Conservation (phyloP, 2,797 vertebrate species). For the Morus bassanus region DNA sequence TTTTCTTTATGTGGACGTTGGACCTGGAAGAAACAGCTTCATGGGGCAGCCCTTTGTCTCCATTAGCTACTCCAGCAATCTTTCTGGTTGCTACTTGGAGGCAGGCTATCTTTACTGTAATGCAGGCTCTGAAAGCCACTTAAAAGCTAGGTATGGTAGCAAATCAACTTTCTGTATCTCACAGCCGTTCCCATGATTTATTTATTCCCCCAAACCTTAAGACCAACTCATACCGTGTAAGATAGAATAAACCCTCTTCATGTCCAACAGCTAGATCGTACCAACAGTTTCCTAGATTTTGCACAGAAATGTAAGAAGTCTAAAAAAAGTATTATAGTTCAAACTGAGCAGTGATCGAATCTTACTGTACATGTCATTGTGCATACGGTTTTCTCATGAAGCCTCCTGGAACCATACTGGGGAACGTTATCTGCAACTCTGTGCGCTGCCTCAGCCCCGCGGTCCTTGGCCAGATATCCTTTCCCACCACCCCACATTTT, state of each 20-base stretch:
- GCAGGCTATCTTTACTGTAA: background rate
- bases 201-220: background rate
- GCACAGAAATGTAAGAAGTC: accelerated
- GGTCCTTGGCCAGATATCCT: background rate
- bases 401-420: background rate
- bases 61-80: background rate
- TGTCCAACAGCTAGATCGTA: background rate
- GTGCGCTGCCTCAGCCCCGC: background rate
- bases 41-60: background rate
- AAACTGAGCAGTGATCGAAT: background rate
- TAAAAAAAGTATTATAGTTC: background rate
- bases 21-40: background rate
- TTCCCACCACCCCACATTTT: background rate
- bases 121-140: background rate
- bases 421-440: background rate
- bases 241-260: background rate
- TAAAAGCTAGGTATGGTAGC: background rate
- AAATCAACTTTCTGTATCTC: background rate
- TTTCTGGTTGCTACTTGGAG: background rate
- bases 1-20: background rate
- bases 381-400: background rate
- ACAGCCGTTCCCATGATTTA: background rate
- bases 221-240: background rate
- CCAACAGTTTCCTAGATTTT: background rate
- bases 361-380: background rate